Conservation (phyloP, 2,888 invertebrate genomes). For the Polietes domitor region DNA sequence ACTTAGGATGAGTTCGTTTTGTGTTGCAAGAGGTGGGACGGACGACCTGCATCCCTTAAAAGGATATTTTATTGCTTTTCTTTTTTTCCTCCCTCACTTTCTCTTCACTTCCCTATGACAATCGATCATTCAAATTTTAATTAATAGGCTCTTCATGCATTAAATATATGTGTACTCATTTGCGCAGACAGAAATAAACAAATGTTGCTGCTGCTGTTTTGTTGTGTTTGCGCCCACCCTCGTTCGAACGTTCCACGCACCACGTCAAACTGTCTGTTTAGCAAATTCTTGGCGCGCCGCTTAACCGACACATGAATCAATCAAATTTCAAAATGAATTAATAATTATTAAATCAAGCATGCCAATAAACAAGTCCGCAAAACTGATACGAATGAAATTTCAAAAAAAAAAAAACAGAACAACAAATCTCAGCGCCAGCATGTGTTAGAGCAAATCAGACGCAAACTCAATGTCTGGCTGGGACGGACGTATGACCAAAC, state of each 20-base stretch:
- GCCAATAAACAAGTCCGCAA: conserved; percentile 6
- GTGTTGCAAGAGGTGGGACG: no score
- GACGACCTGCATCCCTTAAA: no score
- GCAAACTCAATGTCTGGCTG: not conserved
- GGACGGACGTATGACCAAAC: not conserved
- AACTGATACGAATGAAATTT: not conserved
- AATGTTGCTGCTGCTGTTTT: not conserved
- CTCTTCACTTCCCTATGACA: not conserved
- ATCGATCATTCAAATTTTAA: not conserved
- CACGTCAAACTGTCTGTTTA: conserved; percentile 14
- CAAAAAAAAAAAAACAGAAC: not conserved
- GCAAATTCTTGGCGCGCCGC: not conserved
- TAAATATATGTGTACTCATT: not conserved
- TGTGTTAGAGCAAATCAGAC: conserved; percentile 5
- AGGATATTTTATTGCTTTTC: no score
- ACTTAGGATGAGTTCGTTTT: no score
- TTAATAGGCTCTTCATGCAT: not conserved
- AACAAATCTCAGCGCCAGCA: not conserved
- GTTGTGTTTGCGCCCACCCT: not conserved
- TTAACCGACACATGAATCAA: conserved; percentile 2
- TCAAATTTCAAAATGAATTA: conserved; percentile 4
- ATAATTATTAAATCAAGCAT: conserved; percentile 26
- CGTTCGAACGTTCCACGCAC: not conserved
- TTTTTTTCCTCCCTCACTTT: not conserved
- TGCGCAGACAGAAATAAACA: not conserved